A percentile compares a stretch with the other conserved stretches of the same genome.
These are phyloP conservation scores for Leucania comma DNA, from an alignment of 2,888 invertebrate species.

Conservation along the genomic window DNA sequence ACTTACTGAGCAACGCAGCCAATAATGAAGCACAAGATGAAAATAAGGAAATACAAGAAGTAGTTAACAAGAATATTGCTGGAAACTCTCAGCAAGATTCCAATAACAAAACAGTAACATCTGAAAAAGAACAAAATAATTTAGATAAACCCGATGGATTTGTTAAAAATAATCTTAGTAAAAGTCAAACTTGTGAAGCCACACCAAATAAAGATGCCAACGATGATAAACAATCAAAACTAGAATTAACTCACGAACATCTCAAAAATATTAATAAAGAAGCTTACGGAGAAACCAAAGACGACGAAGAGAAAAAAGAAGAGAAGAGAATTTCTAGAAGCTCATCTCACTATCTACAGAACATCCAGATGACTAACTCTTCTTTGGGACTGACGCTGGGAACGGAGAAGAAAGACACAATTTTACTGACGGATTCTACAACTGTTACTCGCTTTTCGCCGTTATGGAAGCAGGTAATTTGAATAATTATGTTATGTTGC, in stretches of 20 bases:
- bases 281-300: constrained; percentile 43
- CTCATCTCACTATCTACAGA: constrained; percentile 78
- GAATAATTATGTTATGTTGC: background rate
- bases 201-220: constrained; percentile 35
- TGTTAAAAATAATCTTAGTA: constrained; percentile 13
- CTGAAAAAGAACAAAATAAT: constrained; percentile 21
- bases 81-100: constrained; percentile 20
- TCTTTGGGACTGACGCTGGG: constrained; percentile 72
- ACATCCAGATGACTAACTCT: constrained; percentile 78
- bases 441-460: constrained; percentile 86
- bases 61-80: constrained; percentile 18
- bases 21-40: constrained; percentile 19
- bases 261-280: constrained; percentile 43
- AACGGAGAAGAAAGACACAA: constrained; percentile 75
- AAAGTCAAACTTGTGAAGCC: constrained; percentile 14
- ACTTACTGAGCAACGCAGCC: constrained; percentile 24
- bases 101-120: constrained; percentile 14
- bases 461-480: constrained; percentile 85
- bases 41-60: constrained; percentile 22
- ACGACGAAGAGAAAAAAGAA: constrained; percentile 52
- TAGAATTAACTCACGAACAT: constrained; percentile 39
- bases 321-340: constrained; percentile 56
- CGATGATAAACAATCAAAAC: constrained; percentile 31
- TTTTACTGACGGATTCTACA: constrained; percentile 77
- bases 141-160: constrained; percentile 18